Evolutionary conservation across 1,140 invertebrate genomes (phyloP), one percentile per base, ranked within the genome.

Genomic region (Calosoma granatense): DNA sequence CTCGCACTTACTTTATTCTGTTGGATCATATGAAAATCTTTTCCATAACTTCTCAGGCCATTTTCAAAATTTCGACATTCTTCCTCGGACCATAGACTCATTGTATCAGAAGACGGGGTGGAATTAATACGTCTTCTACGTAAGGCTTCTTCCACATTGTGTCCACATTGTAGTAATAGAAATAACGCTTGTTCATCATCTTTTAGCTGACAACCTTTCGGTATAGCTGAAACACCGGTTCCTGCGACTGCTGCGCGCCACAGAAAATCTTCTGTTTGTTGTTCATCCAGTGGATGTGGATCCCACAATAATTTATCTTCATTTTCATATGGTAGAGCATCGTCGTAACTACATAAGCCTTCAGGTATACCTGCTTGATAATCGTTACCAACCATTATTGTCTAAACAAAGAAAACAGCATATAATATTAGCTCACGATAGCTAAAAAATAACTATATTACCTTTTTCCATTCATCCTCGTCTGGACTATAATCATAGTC

Each of bases 41-140:
- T 98, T 39, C 94, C 94, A 71, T 92, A 94, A 56, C 81, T 83
- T 67, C 94, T 81, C 1, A 98, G 79, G 53, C 94, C 94, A 68
- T 87, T 88, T 78, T 98, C 95, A 78, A 98, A 98, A 76, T 94
- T 94, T 59, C 89, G 81, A 76, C 94, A 97, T 70, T 98, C 95
- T 72, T 97, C 94, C 71, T 97, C 94, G 15, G 94, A 97, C 94
- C 95, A 98, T 2, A 94, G 77, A 68, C 88, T 90, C 72, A 88
- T 85, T 0, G 85, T 82, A 59, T 87, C 84, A 36, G 81, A 79
- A 2, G 82, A 76, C 1, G 85, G 82, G 19, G 87, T 74, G 15
- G 82, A 81, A 67, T 92, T 90, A 65, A 92, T 84, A 68, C 90
- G 84, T 60, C 90, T 81, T 54, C 91, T 78, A 58, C 94, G 73